Percentiles rank a stretch among this genome's conserved stretches.
Conservation (phyloP, 1,140 invertebrate species). For the Papilio machaon region DNA sequence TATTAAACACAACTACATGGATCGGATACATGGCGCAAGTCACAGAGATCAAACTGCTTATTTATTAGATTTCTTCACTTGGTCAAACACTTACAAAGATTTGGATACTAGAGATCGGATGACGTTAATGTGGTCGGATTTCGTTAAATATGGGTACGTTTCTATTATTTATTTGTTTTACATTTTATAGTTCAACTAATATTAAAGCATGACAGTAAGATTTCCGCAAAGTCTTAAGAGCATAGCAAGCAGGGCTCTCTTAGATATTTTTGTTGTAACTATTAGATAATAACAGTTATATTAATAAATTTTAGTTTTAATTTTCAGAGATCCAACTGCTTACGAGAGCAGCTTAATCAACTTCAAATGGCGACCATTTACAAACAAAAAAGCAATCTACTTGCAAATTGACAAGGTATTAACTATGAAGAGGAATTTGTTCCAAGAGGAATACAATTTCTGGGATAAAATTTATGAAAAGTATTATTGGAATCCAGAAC, state of each 20-base stretch:
- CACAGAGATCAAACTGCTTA: constrained; percentile 75
- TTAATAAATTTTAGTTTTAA: constrained; percentile 28
- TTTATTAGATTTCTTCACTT: constrained; percentile 67
- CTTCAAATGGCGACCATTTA: constrained; percentile 64
- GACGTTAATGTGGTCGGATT: constrained; percentile 74
- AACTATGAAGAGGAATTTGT: constrained; percentile 57
- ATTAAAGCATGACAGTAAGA: too few relatives aligned
- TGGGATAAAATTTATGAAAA: constrained; percentile 72
- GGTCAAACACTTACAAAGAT: constrained; percentile 59
- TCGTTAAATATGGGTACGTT: constrained; percentile 71
- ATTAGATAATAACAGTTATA: too few relatives aligned
- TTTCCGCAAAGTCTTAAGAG: too few relatives aligned
- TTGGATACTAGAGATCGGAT: constrained; percentile 67
- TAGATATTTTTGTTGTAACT: too few relatives aligned
- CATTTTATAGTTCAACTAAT: too few relatives aligned
- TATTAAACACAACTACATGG: constrained; percentile 68
- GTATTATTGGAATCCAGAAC: constrained; percentile 64
- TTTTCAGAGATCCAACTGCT: constrained; percentile 69
- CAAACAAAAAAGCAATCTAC: constrained; percentile 58
- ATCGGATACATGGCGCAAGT: constrained; percentile 68
- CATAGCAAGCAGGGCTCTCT: too few relatives aligned
- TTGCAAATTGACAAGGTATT: constrained; percentile 61
- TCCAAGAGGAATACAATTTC: constrained; percentile 59
- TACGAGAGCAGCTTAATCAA: constrained; percentile 65
- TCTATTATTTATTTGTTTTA: neutral